A percentile compares a stretch with the other conserved stretches of the same genome.
These are phyloP conservation scores for Tenthredo notha DNA, from an alignment of 2,888 invertebrate species.

Conservation along the genomic window DNA sequence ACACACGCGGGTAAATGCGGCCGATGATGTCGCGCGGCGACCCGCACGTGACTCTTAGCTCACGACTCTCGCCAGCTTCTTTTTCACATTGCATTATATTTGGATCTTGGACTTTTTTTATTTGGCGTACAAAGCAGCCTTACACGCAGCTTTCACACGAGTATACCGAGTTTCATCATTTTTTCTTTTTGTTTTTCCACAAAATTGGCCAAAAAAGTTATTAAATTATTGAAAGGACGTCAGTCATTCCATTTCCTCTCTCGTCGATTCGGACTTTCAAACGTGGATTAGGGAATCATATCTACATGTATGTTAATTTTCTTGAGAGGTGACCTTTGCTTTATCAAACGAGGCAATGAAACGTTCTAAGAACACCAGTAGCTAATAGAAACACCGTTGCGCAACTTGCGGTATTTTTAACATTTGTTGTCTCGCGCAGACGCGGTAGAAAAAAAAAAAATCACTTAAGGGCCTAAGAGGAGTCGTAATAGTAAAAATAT, in stretches of 20 bases:
- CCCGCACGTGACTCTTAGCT: conserved; percentile 48
- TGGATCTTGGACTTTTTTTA: conserved; percentile 4
- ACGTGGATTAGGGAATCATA: background rate
- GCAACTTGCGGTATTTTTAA: conserved; percentile 12
- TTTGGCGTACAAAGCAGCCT: background rate
- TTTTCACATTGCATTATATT: background rate
- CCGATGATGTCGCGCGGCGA: conserved; percentile 27
- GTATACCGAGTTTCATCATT: background rate
- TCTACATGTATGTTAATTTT: background rate
- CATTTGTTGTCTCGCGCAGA: conserved; percentile 17
- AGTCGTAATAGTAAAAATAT: background rate
- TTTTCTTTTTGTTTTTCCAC: background rate
- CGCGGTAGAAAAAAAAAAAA: background rate
- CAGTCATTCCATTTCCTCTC: no score
- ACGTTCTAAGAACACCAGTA: background rate
- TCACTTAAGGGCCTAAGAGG: background rate
- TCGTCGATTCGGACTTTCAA: no score
- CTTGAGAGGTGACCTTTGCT: background rate
- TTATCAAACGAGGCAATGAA: conserved; percentile 22
- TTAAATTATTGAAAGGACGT: no score
- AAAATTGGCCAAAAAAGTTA: no score
- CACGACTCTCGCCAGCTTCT: conserved; percentile 22
- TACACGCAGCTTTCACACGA: background rate
- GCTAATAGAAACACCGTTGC: conserved; percentile 32
- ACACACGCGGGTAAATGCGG: conserved; percentile 4